Conservation (phyloP, 2,113 vertebrate species). For the Saguinus imperator region DNA sequence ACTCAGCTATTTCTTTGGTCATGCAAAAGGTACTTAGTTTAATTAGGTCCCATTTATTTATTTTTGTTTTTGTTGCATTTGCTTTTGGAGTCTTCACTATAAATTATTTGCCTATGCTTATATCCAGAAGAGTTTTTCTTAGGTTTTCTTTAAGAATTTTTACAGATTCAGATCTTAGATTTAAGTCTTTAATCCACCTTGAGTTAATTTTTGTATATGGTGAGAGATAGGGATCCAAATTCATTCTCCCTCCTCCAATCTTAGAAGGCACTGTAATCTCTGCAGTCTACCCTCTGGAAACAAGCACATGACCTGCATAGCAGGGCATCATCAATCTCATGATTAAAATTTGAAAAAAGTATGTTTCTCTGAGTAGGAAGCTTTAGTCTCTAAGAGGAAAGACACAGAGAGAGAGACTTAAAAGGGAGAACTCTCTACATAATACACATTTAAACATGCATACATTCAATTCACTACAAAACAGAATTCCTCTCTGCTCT, state of each 20-base stretch:
- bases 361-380: neutral
- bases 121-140: too few relatives aligned
- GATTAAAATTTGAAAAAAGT: neutral
- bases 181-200: too few relatives aligned
- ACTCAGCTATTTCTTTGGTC: too few relatives aligned
- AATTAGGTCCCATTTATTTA: too few relatives aligned
- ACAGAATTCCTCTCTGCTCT: slow-evolving; percentile 51
- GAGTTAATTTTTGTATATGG: too few relatives aligned
- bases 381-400: neutral
- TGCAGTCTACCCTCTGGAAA: neutral
- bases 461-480: neutral
- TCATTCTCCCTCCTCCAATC: fast-evolving
- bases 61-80: too few relatives aligned
- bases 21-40: too few relatives aligned
- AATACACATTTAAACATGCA: neutral
- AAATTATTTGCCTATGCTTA: too few relatives aligned
- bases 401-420: neutral
- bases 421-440: neutral
- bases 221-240: too few relatives aligned
- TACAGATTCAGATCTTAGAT: too few relatives aligned
- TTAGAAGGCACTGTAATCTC: neutral
- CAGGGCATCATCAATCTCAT: neutral
- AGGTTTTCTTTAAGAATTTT: too few relatives aligned
- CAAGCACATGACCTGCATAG: neutral
- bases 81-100: too few relatives aligned